Conservation (phyloP, 2,113 vertebrate species). For the Solenodon paradoxus region DNA sequence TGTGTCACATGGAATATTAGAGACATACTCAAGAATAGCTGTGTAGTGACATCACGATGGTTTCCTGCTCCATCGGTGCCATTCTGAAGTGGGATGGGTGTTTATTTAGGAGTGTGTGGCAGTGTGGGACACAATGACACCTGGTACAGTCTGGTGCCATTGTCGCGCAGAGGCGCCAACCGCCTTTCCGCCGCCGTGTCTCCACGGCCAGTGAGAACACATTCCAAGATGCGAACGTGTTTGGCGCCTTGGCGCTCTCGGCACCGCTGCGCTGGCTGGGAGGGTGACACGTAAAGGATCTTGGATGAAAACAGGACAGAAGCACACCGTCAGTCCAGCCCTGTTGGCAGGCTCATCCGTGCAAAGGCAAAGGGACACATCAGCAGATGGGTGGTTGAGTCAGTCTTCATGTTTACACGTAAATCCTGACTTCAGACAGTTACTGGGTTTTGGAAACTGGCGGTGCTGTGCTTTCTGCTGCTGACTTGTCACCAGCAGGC, state of each 20-base stretch:
- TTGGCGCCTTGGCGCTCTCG: background rate
- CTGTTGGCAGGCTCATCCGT: fast-evolving
- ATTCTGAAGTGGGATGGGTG: background rate
- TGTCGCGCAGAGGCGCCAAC: background rate
- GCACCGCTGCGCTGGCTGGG: too few species aligned
- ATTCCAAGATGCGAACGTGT: background rate
- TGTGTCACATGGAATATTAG: background rate
- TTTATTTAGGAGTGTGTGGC: background rate
- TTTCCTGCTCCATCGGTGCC: background rate
- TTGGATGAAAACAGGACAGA: too few species aligned
- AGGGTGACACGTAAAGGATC: too few species aligned
- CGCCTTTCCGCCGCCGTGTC: background rate
- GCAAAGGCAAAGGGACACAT: background rate
- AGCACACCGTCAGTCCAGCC: background rate
- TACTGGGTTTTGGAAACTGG: background rate
- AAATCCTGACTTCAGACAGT: background rate
- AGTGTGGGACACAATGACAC: fast-evolving
- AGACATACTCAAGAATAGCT: background rate
- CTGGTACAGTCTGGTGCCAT: background rate
- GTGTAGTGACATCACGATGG: too few species aligned
- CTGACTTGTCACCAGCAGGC: background rate
- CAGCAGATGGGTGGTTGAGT: too few species aligned
- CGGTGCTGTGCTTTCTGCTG: background rate
- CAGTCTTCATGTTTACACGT: background rate
- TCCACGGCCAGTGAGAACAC: background rate